Percentiles rank a stretch among this genome's conserved stretches.
phyloP scores from a whole-genome alignment of 1,140 invertebrate species.

The Liolophura sinensis region DNA sequence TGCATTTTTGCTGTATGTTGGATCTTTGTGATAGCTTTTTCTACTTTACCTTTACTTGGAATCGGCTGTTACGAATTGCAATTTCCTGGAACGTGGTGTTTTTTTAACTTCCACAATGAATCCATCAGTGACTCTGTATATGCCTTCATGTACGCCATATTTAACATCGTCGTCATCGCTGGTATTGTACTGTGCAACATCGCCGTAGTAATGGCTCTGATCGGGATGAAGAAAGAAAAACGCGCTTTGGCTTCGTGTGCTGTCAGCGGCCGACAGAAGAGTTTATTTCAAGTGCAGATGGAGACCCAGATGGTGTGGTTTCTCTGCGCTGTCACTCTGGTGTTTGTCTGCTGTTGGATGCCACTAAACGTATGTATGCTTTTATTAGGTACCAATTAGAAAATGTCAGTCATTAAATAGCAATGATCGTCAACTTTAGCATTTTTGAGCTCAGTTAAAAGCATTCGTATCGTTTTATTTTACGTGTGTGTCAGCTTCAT shows the following conservation, averaged over 20 bases:
- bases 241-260: too few species aligned
- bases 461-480: too few species aligned
- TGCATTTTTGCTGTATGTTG: slow-evolving; percentile 44
- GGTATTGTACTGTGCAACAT: slow-evolving; percentile 51
- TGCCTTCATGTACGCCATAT: slow-evolving; percentile 42
- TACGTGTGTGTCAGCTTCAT: too few species aligned
- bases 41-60: slow-evolving; percentile 53
- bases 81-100: slow-evolving; percentile 60
- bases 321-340: slow-evolving; percentile 57
- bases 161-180: slow-evolving; percentile 49
- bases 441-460: too few species aligned
- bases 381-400: too few species aligned
- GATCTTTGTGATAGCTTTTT: slow-evolving; percentile 46
- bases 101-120: slow-evolving; percentile 57
- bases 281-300: slow-evolving; percentile 42
- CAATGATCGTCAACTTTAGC: too few species aligned
- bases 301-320: slow-evolving; percentile 60
- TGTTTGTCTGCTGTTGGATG: slow-evolving; percentile 57
- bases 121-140: slow-evolving; percentile 38
- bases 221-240: slow-evolving; percentile 36
- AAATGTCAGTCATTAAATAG: too few species aligned
- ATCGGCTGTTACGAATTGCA: slow-evolving; percentile 57
- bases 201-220: slow-evolving; percentile 44
- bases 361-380: slow-evolving; percentile 56
- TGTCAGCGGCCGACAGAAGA: slow-evolving; percentile 15